phyloP scores from a whole-genome alignment of 30 jellyfish, hydroid and myxozoan species.

The Aurelia sp. region DNA sequence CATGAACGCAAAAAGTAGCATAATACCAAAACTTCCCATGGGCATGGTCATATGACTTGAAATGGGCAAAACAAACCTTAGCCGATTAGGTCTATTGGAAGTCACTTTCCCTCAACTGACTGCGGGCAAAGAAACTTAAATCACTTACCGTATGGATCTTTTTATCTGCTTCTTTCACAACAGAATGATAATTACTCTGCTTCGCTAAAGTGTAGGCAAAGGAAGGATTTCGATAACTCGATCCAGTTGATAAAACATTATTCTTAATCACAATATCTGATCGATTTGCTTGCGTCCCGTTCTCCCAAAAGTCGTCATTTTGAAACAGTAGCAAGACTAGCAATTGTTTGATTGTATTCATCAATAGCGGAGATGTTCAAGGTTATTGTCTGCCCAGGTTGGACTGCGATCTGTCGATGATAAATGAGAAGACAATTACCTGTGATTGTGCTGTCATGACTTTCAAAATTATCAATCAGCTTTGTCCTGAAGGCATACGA shows the following conservation, averaged over 20 bases:
- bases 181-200: constrained; percentile 8
- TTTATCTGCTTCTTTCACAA: background rate
- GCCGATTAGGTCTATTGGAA: too few relatives aligned
- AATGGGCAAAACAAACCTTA: too few relatives aligned
- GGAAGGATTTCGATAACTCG: background rate
- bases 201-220: constrained; percentile 4
- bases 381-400: constrained; percentile 26
- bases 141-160: background rate
- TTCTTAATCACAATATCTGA: constrained; percentile 3
- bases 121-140: too few relatives aligned
- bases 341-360: constrained; percentile 12
- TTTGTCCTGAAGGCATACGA: too few relatives aligned
- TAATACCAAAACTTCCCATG: too few relatives aligned
- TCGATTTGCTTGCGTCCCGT: background rate
- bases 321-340: constrained; percentile 7
- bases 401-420: constrained; percentile 1
- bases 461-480: too few relatives aligned
- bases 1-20: too few relatives aligned
- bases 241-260: constrained; percentile 1
- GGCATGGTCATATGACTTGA: too few relatives aligned
- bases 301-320: background rate
- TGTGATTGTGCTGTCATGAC: too few relatives aligned
- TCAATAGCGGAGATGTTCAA: constrained; percentile 33
- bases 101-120: too few relatives aligned
- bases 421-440: too few relatives aligned